phyloP scores from a whole-genome alignment of 64 coral and sea anemone species.

The Astreopora myriophthalma region DNA sequence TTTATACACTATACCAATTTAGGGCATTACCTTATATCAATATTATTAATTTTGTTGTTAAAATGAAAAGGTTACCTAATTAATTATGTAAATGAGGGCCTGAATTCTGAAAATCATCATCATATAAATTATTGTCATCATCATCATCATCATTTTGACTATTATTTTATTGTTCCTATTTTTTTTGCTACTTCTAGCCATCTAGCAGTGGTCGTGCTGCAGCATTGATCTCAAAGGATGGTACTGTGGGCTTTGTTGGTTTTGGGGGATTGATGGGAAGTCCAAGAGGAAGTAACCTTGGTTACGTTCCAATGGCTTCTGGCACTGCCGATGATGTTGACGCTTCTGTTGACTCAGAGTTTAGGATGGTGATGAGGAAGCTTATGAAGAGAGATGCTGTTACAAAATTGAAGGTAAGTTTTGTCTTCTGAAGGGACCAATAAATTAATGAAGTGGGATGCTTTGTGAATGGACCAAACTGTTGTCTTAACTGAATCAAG shows the following conservation, averaged over 20 bases:
- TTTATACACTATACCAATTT: no score
- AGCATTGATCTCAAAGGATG: conserved; percentile 83
- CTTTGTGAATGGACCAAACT: no score
- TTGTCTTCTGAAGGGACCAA: background rate
- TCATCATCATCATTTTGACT: no score
- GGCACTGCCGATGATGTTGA: conserved; percentile 69
- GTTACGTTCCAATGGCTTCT: conserved; percentile 82
- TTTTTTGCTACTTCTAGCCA: conserved; percentile 42
- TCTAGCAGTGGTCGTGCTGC: conserved; percentile 98
- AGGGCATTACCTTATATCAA: no score
- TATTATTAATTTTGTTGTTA: no score
- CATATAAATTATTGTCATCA: no score
- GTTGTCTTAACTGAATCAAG: no score
- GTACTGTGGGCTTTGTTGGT: conserved; percentile 85
- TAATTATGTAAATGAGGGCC: no score
- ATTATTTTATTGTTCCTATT: background rate
- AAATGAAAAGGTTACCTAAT: no score
- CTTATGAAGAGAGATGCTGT: conserved; percentile 92
- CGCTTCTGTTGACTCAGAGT: conserved; percentile 76
- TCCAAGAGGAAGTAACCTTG: conserved; percentile 59
- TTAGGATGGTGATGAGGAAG: conserved; percentile 96
- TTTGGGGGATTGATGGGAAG: conserved; percentile 69
- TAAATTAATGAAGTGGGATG: no score
- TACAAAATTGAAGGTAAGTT: conserved; percentile 86
- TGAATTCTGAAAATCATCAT: no score